Base-by-base conservation (phyloP, 2,113 vertebrate genomes). In the Paracanthobrama guichenoti region DNA sequence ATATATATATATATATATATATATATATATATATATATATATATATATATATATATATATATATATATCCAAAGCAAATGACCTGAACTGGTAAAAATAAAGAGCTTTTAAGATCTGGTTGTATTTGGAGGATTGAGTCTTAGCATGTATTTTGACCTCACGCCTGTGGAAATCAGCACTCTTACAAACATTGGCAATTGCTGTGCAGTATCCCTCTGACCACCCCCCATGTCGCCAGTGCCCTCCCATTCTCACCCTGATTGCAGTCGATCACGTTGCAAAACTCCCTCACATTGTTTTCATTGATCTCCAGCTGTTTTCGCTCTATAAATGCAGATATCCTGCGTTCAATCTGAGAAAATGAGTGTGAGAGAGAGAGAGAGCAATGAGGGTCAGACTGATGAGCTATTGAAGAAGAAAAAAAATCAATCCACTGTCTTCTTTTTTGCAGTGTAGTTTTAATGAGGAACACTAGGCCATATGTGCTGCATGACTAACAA, bases 251-350 rank as follows among this genome's bases (percentile, higher is more conserved):
- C 94, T 98, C 96, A 99, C 98, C 98, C 97, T 98, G 97, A 97
- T 99, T 99, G 96, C 97, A 98, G 96, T 98, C 96, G 96, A 99
- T 99, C 96, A 99, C 97, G 94, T 98, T 99, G 95, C 98, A 99
- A 95, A 99, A 99, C 95, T 99, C 98, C 89, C 98, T 96, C 92
- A 99, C 96, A 91, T 99, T 99, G 95, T 99, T 99, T 97, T 99
- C 98, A 97, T 99, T 99, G 96, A 98, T 99, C 96, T 99, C 98
- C 90, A 97, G 96, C 96, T 99, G 98, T 92, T 99, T 99, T 95
- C 97, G 96, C 95, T 98, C 97, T 93, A 99, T 99, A 96, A 99
- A 99, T 94, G 98, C 98, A 94, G 96, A 98, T 98, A 99, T 99
- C 94, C 98, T 93, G 87, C 98, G 96, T 93, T 99, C 97, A 95